Percentiles rank a stretch among this genome's conserved stretches.
Conservation (phyloP, 2,797 vertebrate species). For the Smutsia gigantea region DNA sequence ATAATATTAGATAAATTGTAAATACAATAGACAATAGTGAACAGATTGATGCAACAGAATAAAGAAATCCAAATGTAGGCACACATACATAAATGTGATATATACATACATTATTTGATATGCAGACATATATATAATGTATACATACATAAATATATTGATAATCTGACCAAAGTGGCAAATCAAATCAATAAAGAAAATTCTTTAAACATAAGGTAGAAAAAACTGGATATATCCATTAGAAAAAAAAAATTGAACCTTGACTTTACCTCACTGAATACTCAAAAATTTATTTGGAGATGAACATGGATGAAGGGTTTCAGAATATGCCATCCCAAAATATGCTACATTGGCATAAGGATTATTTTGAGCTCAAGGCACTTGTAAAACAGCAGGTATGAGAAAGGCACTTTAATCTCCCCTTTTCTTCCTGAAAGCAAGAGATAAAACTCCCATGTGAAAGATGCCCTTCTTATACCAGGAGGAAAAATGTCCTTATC, state of each 20-base stretch:
- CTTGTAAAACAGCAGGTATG: neutral
- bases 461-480: neutral
- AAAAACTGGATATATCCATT: neutral
- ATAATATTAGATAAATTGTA: neutral
- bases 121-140: neutral
- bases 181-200: neutral
- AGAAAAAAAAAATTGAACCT: neutral
- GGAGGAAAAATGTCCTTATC: neutral
- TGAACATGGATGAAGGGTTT: neutral
- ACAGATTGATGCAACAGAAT: neutral
- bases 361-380: neutral
- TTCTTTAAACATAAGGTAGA: neutral
- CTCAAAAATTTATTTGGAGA: neutral
- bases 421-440: neutral
- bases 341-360: neutral
- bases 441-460: neutral
- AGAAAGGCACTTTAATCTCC: neutral
- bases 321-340: neutral
- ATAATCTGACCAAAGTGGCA: neutral
- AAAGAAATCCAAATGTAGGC: neutral
- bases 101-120: neutral
- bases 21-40: too few relatives aligned
- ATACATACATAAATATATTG: neutral
- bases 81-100: neutral
- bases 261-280: neutral